Conservation (phyloP, 1,140 invertebrate genomes). For the Oedothorax gibbosus region DNA sequence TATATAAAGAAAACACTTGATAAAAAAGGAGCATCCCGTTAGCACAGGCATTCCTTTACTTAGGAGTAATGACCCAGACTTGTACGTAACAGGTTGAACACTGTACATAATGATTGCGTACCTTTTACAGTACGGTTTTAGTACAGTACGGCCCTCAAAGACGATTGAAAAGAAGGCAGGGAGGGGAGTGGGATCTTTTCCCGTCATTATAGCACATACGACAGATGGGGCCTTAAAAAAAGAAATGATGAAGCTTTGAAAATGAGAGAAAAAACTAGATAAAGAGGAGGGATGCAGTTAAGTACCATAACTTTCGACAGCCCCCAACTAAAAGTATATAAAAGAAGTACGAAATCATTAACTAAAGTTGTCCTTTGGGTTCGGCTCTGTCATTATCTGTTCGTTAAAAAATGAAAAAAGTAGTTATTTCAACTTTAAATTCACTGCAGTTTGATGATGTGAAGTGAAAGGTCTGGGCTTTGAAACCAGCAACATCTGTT, state of each 20-base stretch:
- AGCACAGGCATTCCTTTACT: constrained; percentile 39
- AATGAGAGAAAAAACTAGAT: not conserved
- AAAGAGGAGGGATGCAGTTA: constrained; percentile 26
- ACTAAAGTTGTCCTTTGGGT: constrained; percentile 52
- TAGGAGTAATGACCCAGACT: constrained; percentile 47
- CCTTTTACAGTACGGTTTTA: no score
- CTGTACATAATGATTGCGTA: constrained; percentile 54
- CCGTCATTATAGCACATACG: constrained; percentile 57
- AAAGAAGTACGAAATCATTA: constrained; percentile 54
- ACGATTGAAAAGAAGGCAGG: constrained; percentile 41
- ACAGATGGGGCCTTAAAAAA: constrained; percentile 53
- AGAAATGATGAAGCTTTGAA: constrained; percentile 43
- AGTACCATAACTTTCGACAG: constrained; percentile 59
- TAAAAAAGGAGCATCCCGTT: constrained; percentile 36
- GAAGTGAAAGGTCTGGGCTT: no score
- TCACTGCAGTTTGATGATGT: no score
- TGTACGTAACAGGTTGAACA: constrained; percentile 56
- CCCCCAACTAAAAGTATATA: constrained; percentile 45
- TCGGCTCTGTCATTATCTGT: constrained; percentile 48
- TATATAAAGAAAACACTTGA: constrained; percentile 40
- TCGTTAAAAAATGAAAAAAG: constrained; percentile 43
- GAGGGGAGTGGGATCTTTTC: constrained; percentile 30
- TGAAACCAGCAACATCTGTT: no score
- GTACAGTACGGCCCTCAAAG: constrained; percentile 7
- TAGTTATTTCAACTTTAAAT: no score